A percentile compares a stretch with the other conserved stretches of the same genome.
Conservation (phyloP, 2,888 invertebrate species). For the Drosophila aldrichi region DNA sequence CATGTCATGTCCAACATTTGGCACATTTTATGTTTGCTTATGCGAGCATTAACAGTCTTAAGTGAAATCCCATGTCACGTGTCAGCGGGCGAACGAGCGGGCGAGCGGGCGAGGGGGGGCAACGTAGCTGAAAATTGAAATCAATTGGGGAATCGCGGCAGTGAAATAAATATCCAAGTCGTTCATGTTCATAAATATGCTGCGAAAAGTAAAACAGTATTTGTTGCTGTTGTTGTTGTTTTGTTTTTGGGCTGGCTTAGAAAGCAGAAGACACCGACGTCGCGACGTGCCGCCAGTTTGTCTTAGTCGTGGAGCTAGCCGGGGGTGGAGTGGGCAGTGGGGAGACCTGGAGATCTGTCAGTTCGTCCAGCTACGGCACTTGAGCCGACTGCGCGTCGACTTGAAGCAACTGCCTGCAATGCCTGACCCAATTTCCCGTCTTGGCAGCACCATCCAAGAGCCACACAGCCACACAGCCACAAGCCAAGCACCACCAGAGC, state of each 20-base stretch:
- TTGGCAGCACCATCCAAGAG: slow-evolving; percentile 30
- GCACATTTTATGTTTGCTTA: slow-evolving; percentile 77
- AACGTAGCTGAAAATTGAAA: slow-evolving; percentile 58
- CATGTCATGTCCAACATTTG: slow-evolving; percentile 76
- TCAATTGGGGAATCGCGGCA: slow-evolving; percentile 71
- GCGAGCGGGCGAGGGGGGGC: slow-evolving; percentile 46
- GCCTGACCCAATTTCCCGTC: slow-evolving; percentile 71
- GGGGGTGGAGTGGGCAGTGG: neutral
- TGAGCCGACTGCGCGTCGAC: slow-evolving; percentile 48
- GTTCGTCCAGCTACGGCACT: slow-evolving; percentile 37
- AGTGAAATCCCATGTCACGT: slow-evolving; percentile 85
- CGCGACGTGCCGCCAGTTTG: slow-evolving; percentile 16
- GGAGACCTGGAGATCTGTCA: slow-evolving; percentile 28
- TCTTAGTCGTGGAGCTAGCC: neutral
- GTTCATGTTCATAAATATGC: slow-evolving; percentile 58
- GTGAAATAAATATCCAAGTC: slow-evolving; percentile 71
- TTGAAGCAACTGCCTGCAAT: slow-evolving; percentile 52
- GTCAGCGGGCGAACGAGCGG: slow-evolving; percentile 77
- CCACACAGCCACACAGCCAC: neutral
- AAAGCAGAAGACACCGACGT: slow-evolving; percentile 71
- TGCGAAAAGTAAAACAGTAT: slow-evolving; percentile 46
- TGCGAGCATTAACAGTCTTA: slow-evolving; percentile 78
- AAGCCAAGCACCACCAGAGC: neutral
- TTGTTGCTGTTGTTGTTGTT: neutral
- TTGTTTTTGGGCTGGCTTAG: slow-evolving; percentile 54